Percentiles rank a stretch among this genome's conserved stretches.
phyloP scores from a whole-genome alignment of 2,797 vertebrate species.

The Manis crassicaudata region DNA sequence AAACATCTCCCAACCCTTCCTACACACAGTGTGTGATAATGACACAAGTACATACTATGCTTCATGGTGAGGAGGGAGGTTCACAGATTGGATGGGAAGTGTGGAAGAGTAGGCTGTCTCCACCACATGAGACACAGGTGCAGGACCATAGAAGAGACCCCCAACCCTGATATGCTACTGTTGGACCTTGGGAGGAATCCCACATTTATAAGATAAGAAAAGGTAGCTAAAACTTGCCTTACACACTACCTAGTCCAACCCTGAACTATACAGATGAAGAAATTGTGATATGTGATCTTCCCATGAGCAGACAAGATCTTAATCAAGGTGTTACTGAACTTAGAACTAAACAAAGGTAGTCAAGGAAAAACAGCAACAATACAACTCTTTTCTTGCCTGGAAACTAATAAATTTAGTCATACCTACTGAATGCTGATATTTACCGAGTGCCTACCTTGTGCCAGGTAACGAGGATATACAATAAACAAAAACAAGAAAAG shows the following conservation, averaged over 20 bases:
- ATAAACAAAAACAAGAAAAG: conserved; percentile 14
- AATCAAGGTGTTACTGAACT: not conserved
- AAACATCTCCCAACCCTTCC: not conserved
- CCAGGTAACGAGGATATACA: not conserved
- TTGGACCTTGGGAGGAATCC: not conserved
- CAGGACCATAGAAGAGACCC: not conserved
- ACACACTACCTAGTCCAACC: not conserved
- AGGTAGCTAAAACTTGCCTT: not conserved
- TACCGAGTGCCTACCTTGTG: not conserved
- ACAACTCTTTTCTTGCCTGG: conserved; percentile 23
- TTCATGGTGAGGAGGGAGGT: not conserved
- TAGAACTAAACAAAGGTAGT: conserved; percentile 22
- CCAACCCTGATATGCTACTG: too few species aligned
- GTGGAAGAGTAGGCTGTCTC: not conserved
- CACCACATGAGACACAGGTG: not conserved
- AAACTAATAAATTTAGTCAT: not conserved
- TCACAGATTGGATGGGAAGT: not conserved
- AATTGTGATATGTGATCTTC: not conserved
- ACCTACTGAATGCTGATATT: not conserved
- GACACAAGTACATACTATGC: not conserved
- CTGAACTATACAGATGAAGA: conserved; percentile 6
- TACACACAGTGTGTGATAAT: not conserved
- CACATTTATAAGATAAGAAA: not conserved
- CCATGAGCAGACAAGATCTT: not conserved
- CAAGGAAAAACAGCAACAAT: not conserved